A percentile compares a stretch with the other conserved stretches of the same genome.
phyloP scores from a whole-genome alignment of 2,113 vertebrate genomes.

The Nycticryphes semicollaris region DNA sequence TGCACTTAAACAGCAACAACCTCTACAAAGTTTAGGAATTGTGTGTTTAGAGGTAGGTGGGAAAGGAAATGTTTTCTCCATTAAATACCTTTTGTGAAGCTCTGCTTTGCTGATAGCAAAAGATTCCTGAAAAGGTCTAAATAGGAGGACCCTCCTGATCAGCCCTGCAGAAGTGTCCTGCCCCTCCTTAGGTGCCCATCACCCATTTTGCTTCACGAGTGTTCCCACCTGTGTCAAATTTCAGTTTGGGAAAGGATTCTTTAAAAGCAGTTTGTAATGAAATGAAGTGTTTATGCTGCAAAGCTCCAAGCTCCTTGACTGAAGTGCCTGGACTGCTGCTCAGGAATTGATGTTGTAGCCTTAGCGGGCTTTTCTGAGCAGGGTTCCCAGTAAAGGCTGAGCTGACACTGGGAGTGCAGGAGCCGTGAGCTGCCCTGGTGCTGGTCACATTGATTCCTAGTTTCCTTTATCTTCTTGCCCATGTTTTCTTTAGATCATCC shows the following conservation, averaged over 20 bases:
- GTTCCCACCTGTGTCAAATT: neutral
- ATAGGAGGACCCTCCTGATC: neutral
- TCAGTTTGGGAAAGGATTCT: neutral
- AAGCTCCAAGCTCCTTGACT: neutral
- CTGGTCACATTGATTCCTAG: neutral
- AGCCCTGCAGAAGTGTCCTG: neutral
- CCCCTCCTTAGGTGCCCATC: neutral
- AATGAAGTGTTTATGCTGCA: neutral
- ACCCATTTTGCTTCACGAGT: rapidly evolving
- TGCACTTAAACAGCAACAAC: neutral
- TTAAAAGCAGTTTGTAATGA: neutral
- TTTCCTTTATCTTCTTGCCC: neutral
- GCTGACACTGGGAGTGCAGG: neutral
- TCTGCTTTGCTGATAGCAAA: neutral
- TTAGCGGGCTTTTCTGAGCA: neutral
- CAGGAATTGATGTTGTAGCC: neutral
- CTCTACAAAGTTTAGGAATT: neutral
- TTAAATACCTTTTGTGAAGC: neutral
- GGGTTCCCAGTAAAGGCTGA: neutral
- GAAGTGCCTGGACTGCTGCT: neutral
- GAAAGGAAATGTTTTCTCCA: neutral
- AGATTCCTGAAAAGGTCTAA: neutral
- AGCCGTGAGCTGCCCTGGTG: neutral
- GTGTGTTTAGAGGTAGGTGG: neutral
- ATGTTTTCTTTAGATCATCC: neutral